Evolutionary conservation across 2,113 vertebrate genomes (phyloP), one percentile per base, ranked within the genome.

Genomic region (Callopanchax toddi): DNA sequence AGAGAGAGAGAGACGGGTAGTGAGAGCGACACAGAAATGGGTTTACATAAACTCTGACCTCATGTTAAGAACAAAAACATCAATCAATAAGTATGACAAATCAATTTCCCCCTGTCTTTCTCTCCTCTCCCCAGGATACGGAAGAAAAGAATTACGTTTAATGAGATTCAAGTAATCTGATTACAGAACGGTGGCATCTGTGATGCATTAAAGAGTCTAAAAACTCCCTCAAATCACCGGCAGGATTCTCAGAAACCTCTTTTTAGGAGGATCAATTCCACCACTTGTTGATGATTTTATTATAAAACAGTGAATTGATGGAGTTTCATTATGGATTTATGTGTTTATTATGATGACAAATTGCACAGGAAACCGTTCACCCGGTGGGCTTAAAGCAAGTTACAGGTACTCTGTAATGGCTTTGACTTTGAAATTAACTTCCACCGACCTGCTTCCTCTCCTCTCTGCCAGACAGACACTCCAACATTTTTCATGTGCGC

Each of bases 51-150:
- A 88, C 84, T 81, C 68, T 88, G 83, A 87, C 84, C 88, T 66
- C 51, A 2, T 70, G 71, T 84, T 87, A 83, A 67, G 83, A 86
- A 84, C 74, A 73, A 87, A 88, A 89, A 89, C 86, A 88, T 82
- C 85, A 69, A 86, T 84, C 82, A 84, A 45, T 74, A 74, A 67
- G 43, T 77, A 78, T 43, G 76, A 89, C 86, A 74, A 89, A 89
- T 89, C 88, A 67, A 81, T 88, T 85, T 79, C 23, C 56, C 42
- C 45, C 17, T 11, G 63, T 51, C 68, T 44, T 60, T 67, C 73
- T 55, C 71, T 52, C 68, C 50, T 67, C 85, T 63, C 74, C 39
- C 4, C 71, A 18, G 85, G 81, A 69, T 11, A 46, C 40, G 44
- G 66, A 79, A 68, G 70, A 65, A 52, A 79, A 77, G 81, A 70